These are phyloP conservation scores for Limnephilus marmoratus DNA, from an alignment of 2,888 invertebrate species.

Conservation along the genomic window DNA sequence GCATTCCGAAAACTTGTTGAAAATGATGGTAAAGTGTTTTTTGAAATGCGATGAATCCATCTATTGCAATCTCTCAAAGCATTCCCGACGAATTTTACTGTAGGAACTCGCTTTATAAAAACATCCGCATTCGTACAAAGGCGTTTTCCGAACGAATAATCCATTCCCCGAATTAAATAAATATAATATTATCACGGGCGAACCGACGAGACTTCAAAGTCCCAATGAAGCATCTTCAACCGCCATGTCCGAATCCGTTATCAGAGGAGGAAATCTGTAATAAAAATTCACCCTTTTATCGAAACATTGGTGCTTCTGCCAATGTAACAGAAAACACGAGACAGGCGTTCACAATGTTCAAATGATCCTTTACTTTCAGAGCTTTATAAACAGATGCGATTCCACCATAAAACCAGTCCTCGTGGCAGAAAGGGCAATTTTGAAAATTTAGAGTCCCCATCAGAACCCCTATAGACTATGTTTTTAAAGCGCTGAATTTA, in stretches of 20 bases:
- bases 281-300: slow-evolving; percentile 37
- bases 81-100: not conserved
- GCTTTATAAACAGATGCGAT: too few relatives aligned
- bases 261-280: slow-evolving; percentile 21
- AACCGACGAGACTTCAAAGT: slow-evolving; percentile 40
- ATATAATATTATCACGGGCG: slow-evolving; percentile 26
- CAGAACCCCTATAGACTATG: too few relatives aligned
- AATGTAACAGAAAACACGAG: not conserved
- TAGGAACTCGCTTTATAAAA: slow-evolving; percentile 27
- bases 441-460: too few relatives aligned
- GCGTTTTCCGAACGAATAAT: slow-evolving; percentile 51
- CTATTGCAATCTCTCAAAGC: slow-evolving; percentile 20
- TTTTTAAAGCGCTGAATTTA: too few relatives aligned
- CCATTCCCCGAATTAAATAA: slow-evolving; percentile 35
- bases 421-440: too few relatives aligned
- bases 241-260: slow-evolving; percentile 13
- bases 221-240: slow-evolving; percentile 3
- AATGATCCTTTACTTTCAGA: not conserved
- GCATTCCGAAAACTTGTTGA: not conserved
- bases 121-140: slow-evolving; percentile 28
- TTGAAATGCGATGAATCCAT: slow-evolving; percentile 1
- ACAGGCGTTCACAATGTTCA: not conserved
- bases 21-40: not conserved
- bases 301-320: not conserved
- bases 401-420: too few relatives aligned